phyloP scores from a whole-genome alignment of 2,888 invertebrate genomes.

The Trichopria drosophilae region DNA sequence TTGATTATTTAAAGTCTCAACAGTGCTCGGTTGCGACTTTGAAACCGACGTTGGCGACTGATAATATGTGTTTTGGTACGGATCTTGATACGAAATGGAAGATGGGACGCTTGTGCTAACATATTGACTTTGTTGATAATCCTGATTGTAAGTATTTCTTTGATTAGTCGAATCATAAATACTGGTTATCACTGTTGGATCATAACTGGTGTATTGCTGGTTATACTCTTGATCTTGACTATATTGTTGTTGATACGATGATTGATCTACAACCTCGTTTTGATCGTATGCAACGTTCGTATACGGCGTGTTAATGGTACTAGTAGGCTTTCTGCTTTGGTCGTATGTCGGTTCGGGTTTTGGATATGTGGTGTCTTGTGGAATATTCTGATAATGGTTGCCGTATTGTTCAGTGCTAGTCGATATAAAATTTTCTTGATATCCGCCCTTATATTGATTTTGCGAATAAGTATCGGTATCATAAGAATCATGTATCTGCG shows the following conservation, averaged over 20 bases:
- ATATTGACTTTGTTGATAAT: conserved; percentile 44
- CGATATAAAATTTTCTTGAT: conserved; percentile 36
- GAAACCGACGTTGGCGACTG: conserved; percentile 35
- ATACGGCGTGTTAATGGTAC: conserved; percentile 42
- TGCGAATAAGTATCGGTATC: conserved; percentile 38
- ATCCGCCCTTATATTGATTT: conserved; percentile 42
- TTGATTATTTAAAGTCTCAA: conserved; percentile 43
- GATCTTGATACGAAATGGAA: conserved; percentile 27
- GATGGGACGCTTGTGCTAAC: conserved; percentile 37
- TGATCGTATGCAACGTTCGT: conserved; percentile 42
- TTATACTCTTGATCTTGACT: conserved; percentile 42
- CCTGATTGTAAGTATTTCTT: conserved; percentile 43
- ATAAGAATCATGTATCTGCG: conserved; percentile 37
- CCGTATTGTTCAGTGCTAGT: conserved; percentile 40
- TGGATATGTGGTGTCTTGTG: conserved; percentile 46
- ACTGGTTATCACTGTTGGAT: conserved; percentile 40
- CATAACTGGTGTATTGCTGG: conserved; percentile 38
- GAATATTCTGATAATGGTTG: conserved; percentile 44
- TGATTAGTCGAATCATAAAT: conserved; percentile 45
- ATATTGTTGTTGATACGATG: conserved; percentile 27
- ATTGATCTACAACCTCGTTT: conserved; percentile 42
- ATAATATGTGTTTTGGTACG: conserved; percentile 32
- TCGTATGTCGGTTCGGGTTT: conserved; percentile 43
- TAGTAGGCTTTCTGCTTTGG: conserved; percentile 41
- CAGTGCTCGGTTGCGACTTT: conserved; percentile 41